Base-by-base conservation (phyloP, 2,797 vertebrate genomes). In the Pipistrellus pipistrellus region DNA sequence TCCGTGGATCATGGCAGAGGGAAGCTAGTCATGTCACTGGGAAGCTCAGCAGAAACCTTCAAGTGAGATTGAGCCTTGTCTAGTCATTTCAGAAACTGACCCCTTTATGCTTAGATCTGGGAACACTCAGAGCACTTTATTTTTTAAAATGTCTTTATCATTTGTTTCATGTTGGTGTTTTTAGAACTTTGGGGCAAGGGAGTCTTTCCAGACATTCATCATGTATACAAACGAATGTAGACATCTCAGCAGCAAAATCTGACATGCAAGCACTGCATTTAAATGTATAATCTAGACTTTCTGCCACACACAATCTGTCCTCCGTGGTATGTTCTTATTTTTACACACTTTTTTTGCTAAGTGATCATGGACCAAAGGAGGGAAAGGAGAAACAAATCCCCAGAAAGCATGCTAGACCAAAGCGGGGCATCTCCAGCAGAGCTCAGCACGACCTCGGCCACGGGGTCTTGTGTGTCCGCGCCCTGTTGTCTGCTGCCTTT, bases 211-310 rank as follows among this genome's bases (percentile, higher is more conserved):
- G 88, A 69, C 30, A 38, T 55, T 83, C 6, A 32, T 41, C 46
- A 59, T 27, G 76, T 68, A 77, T 55, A 51, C 23, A 75, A 81
- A 69, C 55, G 20, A 30, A 73, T 55, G 30, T 23, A 30, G 69
- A 84, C 4, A 55, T 51, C 76, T 76, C 87, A 38, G 81, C 92
- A 91, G 48, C 48, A 94, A 87, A 88, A 57, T 68, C 35, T 68
- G 59, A 6, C 30, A 76, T 68, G 2, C 2, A 75, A 57, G 12
- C 64, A 62, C 46, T 68, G 2, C 30, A n/a, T 78, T 89, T 86
- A 71, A 72, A 90, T 81, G 1, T 85, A 27, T 48, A 62, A 88
- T 30, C 13, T 72, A 68, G 12, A 38, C 62, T 87, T 89, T 82
- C 51, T 78, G 12, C 9, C 78, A 35, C 41, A 92, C 59, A 75